Conservation (phyloP, 2,888 invertebrate genomes). For the Zeuzera pyrina region DNA sequence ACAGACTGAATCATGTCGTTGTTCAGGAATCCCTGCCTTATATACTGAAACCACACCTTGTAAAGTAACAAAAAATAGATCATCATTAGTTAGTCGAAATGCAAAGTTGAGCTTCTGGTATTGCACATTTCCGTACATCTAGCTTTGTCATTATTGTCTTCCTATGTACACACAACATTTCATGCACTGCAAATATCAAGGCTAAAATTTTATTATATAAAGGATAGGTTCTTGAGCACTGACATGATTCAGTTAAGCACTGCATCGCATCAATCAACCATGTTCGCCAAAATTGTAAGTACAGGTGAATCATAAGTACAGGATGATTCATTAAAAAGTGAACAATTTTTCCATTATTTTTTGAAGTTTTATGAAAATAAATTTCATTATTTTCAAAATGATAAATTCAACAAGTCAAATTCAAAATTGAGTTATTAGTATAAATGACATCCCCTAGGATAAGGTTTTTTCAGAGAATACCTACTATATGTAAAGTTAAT, state of each 20-base stretch:
- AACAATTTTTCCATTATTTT: too few relatives aligned
- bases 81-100: background rate
- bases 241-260: slow-evolving; percentile 32
- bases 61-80: background rate
- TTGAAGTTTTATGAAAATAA: too few relatives aligned
- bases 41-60: background rate
- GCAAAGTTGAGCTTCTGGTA: background rate
- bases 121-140: background rate
- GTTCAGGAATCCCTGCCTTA: background rate
- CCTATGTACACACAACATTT: background rate
- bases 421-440: too few relatives aligned
- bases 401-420: too few relatives aligned
- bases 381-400: too few relatives aligned
- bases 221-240: slow-evolving; percentile 21
- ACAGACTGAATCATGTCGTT: slow-evolving; percentile 1
- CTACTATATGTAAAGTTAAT: too few relatives aligned
- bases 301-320: too few relatives aligned
- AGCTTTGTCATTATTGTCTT: slow-evolving; percentile 1
- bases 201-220: slow-evolving; percentile 32
- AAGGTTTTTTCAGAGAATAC: too few relatives aligned
- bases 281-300: slow-evolving; percentile 54
- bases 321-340: too few relatives aligned
- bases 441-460: too few relatives aligned
- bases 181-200: slow-evolving; percentile 9
- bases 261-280: slow-evolving; percentile 35